Percentiles rank a stretch among this genome's conserved stretches.
These are phyloP conservation scores for Irena cyanogastra DNA, from an alignment of 2,113 vertebrate species.

Conservation along the genomic window DNA sequence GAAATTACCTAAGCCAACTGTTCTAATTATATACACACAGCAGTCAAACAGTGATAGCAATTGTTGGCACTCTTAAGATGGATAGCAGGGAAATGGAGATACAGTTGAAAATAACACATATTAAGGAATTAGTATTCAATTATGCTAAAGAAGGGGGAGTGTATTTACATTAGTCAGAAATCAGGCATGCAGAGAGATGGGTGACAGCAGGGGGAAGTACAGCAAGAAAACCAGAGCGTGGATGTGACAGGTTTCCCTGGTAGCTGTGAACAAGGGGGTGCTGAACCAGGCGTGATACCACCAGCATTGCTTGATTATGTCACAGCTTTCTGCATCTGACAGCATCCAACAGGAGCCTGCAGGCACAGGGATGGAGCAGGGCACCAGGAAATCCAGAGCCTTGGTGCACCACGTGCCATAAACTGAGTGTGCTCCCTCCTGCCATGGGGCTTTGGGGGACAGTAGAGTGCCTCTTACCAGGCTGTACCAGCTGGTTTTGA, in stretches of 20 bases:
- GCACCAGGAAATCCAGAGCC: background rate
- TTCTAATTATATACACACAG: constrained; percentile 53
- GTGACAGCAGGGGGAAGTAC: background rate
- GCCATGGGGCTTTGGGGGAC: background rate
- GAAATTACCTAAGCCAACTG: constrained; percentile 35
- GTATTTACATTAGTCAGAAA: constrained; percentile 17
- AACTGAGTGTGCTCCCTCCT: background rate
- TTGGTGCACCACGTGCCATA: fast-evolving
- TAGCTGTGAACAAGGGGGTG: background rate
- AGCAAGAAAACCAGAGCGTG: background rate
- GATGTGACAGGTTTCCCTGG: background rate
- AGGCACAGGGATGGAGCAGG: background rate
- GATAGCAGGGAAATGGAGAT: background rate
- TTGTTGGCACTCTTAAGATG: background rate
- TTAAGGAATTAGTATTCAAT: constrained; percentile 21
- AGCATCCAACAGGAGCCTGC: background rate
- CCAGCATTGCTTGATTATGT: background rate
- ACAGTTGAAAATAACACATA: constrained; percentile 7
- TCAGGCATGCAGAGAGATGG: constrained; percentile 13
- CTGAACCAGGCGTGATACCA: background rate
- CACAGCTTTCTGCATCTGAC: background rate
- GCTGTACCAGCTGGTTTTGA: background rate
- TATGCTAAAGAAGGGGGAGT: background rate
- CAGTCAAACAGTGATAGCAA: constrained; percentile 2
- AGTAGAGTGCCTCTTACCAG: background rate